Evolutionary conservation across 2,113 vertebrate genomes (phyloP).

Genomic region (Epinephelus moara): DNA sequence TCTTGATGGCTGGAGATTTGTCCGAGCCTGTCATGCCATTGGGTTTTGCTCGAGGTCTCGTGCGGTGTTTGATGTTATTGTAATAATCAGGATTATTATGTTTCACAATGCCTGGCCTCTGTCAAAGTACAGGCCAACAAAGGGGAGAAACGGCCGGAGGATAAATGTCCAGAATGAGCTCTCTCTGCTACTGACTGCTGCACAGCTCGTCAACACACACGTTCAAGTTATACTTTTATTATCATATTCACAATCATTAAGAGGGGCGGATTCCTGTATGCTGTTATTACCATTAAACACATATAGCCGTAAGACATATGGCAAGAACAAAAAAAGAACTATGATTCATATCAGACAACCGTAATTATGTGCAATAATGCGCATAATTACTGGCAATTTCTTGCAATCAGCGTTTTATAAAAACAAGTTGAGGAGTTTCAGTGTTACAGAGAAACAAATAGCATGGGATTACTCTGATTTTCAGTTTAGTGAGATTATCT

Average conservation of each 20-base stretch:
- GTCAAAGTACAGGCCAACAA: slow-evolving; percentile 47
- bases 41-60: slow-evolving; percentile 50
- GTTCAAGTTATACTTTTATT: slow-evolving; percentile 22
- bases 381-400: not conserved
- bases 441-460: not conserved
- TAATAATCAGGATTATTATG: slow-evolving; percentile 75
- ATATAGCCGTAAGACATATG: not conserved
- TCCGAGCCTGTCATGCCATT: slow-evolving; percentile 45
- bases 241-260: slow-evolving; percentile 31
- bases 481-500: not conserved
- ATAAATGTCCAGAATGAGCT: slow-evolving; percentile 14
- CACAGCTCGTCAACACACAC: slow-evolving; percentile 9
- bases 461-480: not conserved
- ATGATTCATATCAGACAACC: slow-evolving; percentile 3
- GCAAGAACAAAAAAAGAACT: not conserved
- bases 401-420: slow-evolving; percentile 1
- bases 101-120: slow-evolving; percentile 68
- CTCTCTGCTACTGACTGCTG: not conserved
- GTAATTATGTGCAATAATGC: slow-evolving; percentile 40
- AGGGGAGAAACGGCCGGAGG: slow-evolving; percentile 9
- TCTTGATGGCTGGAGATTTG: slow-evolving; percentile 74
- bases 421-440: not conserved
- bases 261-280: not conserved
- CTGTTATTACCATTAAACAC: slow-evolving; percentile 1
- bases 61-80: slow-evolving; percentile 70